phyloP scores from a whole-genome alignment of 2,888 invertebrate species.

The Diarsia dahlii region DNA sequence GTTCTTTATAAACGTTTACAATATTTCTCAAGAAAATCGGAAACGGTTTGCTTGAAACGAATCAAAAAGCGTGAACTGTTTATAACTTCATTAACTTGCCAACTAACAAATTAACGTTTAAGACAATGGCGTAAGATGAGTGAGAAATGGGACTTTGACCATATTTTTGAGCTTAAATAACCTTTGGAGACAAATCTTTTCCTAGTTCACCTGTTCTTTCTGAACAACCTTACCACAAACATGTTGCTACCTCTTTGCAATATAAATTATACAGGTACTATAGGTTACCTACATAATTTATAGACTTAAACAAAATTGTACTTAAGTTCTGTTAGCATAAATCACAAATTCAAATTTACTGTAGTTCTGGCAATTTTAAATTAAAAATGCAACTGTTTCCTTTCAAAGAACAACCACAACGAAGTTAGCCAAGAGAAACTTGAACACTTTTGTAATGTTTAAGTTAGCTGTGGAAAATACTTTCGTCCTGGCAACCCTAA shows the following conservation, averaged over 20 bases:
- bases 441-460: slow-evolving; percentile 9
- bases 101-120: slow-evolving; percentile 25
- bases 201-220: too few species aligned
- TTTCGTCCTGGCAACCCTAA: slow-evolving; percentile 6
- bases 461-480: slow-evolving; percentile 5
- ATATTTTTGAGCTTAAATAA: slow-evolving; percentile 12
- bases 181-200: not conserved
- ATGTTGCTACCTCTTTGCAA: not conserved
- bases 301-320: not conserved
- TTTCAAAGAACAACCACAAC: slow-evolving; percentile 6
- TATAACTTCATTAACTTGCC: slow-evolving; percentile 27
- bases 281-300: not conserved
- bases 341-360: not conserved
- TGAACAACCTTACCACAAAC: not conserved
- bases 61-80: slow-evolving; percentile 27
- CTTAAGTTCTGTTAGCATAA: not conserved
- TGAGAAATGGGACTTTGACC: slow-evolving; percentile 9
- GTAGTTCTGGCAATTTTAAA: not conserved
- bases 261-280: not conserved
- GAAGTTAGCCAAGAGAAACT: slow-evolving; percentile 6
- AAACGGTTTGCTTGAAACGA: slow-evolving; percentile 4
- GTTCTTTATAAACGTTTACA: not conserved
- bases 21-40: slow-evolving; percentile 31
- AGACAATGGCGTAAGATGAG: slow-evolving; percentile 18
- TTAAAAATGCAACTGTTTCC: slow-evolving; percentile 28